Percentiles rank a stretch among this genome's conserved stretches.
Evolutionary conservation across 2,797 vertebrate genomes (phyloP).

Genomic region (Sylvilagus floridanus): DNA sequence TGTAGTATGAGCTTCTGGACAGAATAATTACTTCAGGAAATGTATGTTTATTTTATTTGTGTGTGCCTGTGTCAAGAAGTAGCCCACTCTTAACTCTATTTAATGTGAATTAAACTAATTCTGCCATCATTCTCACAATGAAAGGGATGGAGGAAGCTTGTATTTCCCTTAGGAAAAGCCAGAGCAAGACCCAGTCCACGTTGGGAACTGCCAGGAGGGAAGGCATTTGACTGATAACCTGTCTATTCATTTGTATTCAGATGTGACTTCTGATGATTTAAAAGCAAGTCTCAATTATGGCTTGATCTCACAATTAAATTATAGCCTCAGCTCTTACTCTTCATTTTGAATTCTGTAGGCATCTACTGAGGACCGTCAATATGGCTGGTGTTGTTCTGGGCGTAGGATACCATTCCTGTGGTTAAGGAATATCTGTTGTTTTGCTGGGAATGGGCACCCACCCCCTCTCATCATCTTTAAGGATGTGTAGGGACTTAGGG

Average conservation of each 20-base stretch:
- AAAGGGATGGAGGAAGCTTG: not conserved
- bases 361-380: not conserved
- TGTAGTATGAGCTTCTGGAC: not conserved
- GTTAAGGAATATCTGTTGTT: not conserved
- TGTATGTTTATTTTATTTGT: not conserved
- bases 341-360: not conserved
- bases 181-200: not conserved
- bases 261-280: not conserved
- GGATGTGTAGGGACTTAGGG: not conserved
- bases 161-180: conserved; percentile 4
- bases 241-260: not conserved
- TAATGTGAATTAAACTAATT: not conserved
- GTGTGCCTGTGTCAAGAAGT: not conserved
- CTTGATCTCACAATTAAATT: conserved; percentile 28
- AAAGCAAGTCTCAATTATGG: not conserved
- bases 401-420: not conserved
- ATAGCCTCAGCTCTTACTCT: not conserved
- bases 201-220: not conserved
- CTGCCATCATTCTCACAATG: not conserved
- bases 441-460: not conserved
- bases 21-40: not conserved
- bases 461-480: rapidly evolving
- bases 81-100: not conserved
- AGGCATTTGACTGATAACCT: not conserved
- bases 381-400: not conserved